Percentiles rank a stretch among this genome's conserved stretches.
Conservation (phyloP, 2,888 invertebrate species). For the Erebia epiphron region DNA sequence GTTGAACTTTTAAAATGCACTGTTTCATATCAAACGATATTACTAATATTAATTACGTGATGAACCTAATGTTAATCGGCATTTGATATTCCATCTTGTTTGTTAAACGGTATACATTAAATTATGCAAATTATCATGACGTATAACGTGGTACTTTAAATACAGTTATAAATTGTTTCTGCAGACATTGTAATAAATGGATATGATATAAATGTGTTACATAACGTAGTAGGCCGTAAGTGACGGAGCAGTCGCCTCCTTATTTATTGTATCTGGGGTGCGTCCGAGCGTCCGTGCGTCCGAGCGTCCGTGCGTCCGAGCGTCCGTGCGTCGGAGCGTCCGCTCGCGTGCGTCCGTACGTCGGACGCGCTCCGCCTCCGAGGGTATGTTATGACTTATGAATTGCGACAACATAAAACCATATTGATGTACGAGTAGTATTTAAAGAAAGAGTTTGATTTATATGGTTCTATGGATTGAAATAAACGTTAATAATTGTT, state of each 20-base stretch:
- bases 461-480: conserved; percentile 81
- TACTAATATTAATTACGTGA: conserved; percentile 56
- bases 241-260: conserved; percentile 23
- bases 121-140: conserved; percentile 52
- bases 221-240: conserved; percentile 23
- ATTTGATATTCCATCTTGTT: conserved; percentile 76
- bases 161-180: conserved; percentile 49
- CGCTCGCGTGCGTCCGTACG: neutral
- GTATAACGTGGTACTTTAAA: conserved; percentile 50
- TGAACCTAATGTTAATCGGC: conserved; percentile 62
- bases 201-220: conserved; percentile 53
- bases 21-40: conserved; percentile 77
- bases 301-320: conserved; percentile 40
- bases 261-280: conserved; percentile 15
- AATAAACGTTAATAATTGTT: conserved; percentile 81
- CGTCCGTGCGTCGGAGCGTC: conserved; percentile 36
- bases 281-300: conserved; percentile 34
- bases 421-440: conserved; percentile 75
- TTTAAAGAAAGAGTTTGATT: conserved; percentile 73
- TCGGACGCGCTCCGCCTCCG: conserved; percentile 48
- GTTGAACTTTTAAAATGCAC: conserved; percentile 68
- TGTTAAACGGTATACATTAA: conserved; percentile 71
- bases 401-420: conserved; percentile 70
- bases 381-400: conserved; percentile 32
- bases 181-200: conserved; percentile 60